These are phyloP conservation scores for Mesorhabditis sp. DNA, from an alignment of 2,888 invertebrate genomes.

Conservation along the genomic window DNA sequence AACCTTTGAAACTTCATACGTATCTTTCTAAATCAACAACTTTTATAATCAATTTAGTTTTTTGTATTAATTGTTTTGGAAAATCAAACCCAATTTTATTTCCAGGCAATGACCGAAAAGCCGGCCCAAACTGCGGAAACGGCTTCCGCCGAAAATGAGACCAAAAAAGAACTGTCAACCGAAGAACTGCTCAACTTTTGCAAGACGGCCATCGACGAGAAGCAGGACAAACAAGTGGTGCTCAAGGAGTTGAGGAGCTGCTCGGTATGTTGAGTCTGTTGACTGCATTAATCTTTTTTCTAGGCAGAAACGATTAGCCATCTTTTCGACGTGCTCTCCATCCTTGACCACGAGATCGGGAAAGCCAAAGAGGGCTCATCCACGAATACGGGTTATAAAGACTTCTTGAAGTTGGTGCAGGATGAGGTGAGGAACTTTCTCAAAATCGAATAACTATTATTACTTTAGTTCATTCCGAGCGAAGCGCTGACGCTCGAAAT, in stretches of 20 bases:
- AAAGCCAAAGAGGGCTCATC: not conserved
- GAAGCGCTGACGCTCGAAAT: not conserved
- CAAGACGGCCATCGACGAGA: not conserved
- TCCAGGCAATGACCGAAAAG: no score
- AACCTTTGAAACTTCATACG: no score
- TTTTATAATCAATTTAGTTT: no score
- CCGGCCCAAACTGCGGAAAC: no score
- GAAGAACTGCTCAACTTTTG: not conserved
- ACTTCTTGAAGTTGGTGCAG: not conserved
- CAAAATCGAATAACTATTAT: not conserved
- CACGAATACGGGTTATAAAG: not conserved
- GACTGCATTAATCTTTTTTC: not conserved
- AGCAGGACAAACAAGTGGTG: not conserved
- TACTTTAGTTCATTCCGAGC: not conserved
- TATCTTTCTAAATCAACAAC: no score
- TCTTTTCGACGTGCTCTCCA: not conserved
- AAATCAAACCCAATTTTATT: no score
- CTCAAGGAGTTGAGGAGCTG: not conserved
- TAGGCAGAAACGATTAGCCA: not conserved
- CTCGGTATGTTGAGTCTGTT: not conserved
- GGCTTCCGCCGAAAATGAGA: not conserved
- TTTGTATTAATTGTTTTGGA: no score
- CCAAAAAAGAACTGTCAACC: not conserved
- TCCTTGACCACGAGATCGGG: slow-evolving; percentile 4
- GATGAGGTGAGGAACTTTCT: not conserved